Evolutionary conservation across 1,140 invertebrate species (phyloP), one percentile per base, ranked within the genome.

Genomic region (Batillaria attramentaria): DNA sequence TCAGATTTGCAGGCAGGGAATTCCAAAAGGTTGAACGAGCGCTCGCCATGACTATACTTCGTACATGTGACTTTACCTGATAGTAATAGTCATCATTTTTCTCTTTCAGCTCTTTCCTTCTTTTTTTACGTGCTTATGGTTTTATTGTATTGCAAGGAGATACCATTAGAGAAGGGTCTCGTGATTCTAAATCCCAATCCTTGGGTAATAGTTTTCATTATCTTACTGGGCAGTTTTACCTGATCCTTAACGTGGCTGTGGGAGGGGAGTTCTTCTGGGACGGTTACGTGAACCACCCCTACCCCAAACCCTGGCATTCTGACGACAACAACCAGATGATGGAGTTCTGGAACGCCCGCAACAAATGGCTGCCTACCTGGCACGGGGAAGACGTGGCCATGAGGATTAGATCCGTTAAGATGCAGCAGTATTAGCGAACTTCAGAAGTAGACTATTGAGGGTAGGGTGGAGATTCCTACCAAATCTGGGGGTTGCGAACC

Each of bases 161-260:
- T 28, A 4, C 5, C 24, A 20, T 60, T 6, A 10, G 4, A 2
- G 24, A 10, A 4, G 5, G 24, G 5, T 20, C 6, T 10, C 24
- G 33, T 4, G 33, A 24, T 10, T 24, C 57, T 10, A 31, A 28
- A 4, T 10, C 6, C 6, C 33, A 5, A 10, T 20, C 6, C 4
- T 28, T 60, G 20, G 33, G 4, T 28, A 24, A n/a, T n/a, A n/a
- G n/a, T n/a, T n/a, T n/a, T n/a, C n/a, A n/a, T n/a, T n/a, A n/a
- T n/a, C n/a, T 31, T 8, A 8, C 28, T 10, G 1, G 8, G 2
- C 50, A 84, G 83, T 82, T 82, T 73, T 75, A 80, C 24, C 69
- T 84, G 68, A 82, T 84, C 50, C 77, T 84, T 16, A 84, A 84
- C 46, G 83, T 84, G 41, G 83, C 83, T 33, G 83, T 84, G 5